Conservation (phyloP, 92 coral and sea anemone genomes). For the Heliopora coerulea region DNA sequence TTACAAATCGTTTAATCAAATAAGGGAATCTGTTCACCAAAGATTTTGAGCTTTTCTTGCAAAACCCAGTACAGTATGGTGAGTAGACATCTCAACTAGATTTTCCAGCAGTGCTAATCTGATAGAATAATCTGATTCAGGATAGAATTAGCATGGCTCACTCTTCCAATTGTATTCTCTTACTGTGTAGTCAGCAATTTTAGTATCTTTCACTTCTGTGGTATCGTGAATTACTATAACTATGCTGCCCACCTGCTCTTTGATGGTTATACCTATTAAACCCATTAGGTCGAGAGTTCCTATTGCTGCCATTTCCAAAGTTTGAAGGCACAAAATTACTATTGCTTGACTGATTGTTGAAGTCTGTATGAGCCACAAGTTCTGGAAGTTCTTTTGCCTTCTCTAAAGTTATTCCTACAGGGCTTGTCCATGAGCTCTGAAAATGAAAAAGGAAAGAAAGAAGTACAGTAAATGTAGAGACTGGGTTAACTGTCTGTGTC, state of each 20-base stretch:
- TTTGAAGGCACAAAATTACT: conserved; percentile 48
- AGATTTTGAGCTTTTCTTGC: too few species aligned
- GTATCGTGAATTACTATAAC: conserved; percentile 19
- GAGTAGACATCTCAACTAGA: too few species aligned
- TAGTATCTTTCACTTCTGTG: conserved; percentile 35
- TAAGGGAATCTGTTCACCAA: too few species aligned
- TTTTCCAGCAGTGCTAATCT: too few species aligned
- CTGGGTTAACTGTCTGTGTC: too few species aligned
- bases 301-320: conserved; percentile 41
- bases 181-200: too few species aligned
- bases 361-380: conserved; percentile 53
- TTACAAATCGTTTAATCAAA: too few species aligned
- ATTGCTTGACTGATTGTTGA: conserved; percentile 40
- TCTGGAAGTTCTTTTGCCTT: conserved; percentile 80
- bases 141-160: too few species aligned
- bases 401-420: conserved; percentile 60
- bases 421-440: conserved; percentile 60
- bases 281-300: conserved; percentile 49
- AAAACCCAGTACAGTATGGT: too few species aligned
- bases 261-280: conserved; percentile 36
- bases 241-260: conserved; percentile 25
- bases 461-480: too few species aligned
- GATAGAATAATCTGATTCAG: too few species aligned
- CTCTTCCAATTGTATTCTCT: too few species aligned
- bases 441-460: not conserved